Evolutionary conservation across 2,797 vertebrate genomes (phyloP), one percentile per base, ranked within the genome.

Genomic region (Intellagama lesueurii): DNA sequence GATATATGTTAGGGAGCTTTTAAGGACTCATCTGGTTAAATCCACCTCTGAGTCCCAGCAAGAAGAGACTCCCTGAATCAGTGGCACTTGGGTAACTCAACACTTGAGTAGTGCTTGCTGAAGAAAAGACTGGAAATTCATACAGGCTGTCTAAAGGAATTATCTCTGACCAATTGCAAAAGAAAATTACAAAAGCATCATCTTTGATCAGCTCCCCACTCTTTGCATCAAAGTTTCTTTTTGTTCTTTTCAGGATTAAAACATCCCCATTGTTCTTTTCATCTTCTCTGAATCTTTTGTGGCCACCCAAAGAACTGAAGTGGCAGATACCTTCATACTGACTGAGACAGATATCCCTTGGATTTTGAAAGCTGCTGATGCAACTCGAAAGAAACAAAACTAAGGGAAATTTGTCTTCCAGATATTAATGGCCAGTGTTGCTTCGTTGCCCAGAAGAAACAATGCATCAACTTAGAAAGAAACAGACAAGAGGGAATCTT

Each of bases 341-440:
- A 56, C 40, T 22, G 17, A 28, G 52, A 85, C 4, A n/a, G 64
- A 90, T 83, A 81, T 19, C 89, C 52, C 72, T 83, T 28, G 68
- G 44, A 52, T 79, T 69, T 35, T 79, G 66, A 35, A 77, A 79
- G n/a, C 30, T 79, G 72, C 81, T 85, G 32, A 70, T 87, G 52
- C 1, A 66, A 26, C 49, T 78, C 72, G 64, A 86, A 77, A 86
- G 64, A 32, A 19, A 2, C 4, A 16, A 0, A 56, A 47, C 35
- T 79, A 16, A 44, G 22, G 69, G 47, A 56, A 76, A 69, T 40
- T 86, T 86, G 79, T 86, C 75, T 81, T 49, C 32, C n/a, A 47
- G 83, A 91, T 91, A 86, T 82, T 88, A 88, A 91, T 86, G 79
- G 49, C 68, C 49, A 32, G 16, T 30, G 52, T 72, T 64, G 30